Conservation (phyloP, 37 sponge, comb jelly and placozoan genomes). For the Chondrosia reniformis region DNA sequence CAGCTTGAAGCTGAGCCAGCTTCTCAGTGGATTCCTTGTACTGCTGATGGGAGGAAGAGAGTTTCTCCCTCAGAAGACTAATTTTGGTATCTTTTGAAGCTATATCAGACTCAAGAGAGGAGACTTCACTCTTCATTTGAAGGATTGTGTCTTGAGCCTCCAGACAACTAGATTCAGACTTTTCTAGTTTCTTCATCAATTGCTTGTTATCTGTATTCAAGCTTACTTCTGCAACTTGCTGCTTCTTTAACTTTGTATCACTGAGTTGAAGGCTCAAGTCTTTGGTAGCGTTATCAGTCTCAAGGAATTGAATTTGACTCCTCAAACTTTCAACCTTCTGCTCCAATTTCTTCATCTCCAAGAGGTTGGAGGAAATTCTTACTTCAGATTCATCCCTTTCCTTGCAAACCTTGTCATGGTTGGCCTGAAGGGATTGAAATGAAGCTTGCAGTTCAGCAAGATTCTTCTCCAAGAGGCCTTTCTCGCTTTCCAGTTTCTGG, state of each 20-base stretch:
- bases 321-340: constrained; percentile 1
- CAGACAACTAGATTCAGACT: constrained; percentile 10
- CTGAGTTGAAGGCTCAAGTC: neutral
- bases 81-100: constrained; percentile 32
- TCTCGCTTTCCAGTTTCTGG: constrained; percentile 23
- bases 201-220: neutral
- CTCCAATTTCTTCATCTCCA: neutral
- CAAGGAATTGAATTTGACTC: neutral
- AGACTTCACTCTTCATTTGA: constrained; percentile 13
- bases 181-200: constrained; percentile 1
- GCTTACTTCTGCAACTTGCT: neutral
- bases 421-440: neutral
- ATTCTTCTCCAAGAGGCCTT: constrained; percentile 19
- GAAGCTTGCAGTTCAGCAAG: constrained; percentile 15
- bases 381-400: constrained; percentile 9
- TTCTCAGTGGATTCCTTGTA: constrained; percentile 16
- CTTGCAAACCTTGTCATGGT: constrained; percentile 13
- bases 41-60: constrained; percentile 23
- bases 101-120: constrained; percentile 15
- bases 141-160: constrained; percentile 8
- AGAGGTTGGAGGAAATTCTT: neutral
- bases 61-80: constrained; percentile 25
- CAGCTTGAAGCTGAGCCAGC: constrained; percentile 5
- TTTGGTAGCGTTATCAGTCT: constrained; percentile 19
- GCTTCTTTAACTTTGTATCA: constrained; percentile 18